Evolutionary conservation across 2,888 invertebrate genomes (phyloP).

Genomic region (Heterodera filipjevi): DNA sequence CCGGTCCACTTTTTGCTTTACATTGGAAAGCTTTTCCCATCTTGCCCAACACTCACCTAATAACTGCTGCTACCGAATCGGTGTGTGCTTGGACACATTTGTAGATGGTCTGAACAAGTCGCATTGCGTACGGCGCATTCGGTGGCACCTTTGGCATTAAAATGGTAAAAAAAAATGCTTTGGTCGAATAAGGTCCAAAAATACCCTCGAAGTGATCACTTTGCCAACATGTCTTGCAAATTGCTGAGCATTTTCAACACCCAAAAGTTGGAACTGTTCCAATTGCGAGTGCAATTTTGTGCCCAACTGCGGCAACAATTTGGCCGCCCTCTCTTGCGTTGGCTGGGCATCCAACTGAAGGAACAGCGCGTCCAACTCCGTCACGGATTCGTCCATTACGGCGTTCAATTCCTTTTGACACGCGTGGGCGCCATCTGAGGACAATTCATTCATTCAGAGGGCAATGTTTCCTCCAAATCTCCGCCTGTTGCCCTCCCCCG

Average conservation of each 20-base stretch:
- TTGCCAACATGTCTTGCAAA: slow-evolving; percentile 42
- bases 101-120: slow-evolving; percentile 46
- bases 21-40: too few relatives aligned
- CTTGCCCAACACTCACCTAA: too few relatives aligned
- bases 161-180: neutral
- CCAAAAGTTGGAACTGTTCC: slow-evolving; percentile 51
- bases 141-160: slow-evolving; percentile 33
- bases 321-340: slow-evolving; percentile 19
- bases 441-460: neutral
- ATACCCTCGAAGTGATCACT: slow-evolving; percentile 42
- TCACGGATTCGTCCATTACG: slow-evolving; percentile 44
- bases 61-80: slow-evolving; percentile 41
- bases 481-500: neutral
- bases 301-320: slow-evolving; percentile 42
- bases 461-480: neutral
- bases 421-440: slow-evolving; percentile 6
- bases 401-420: slow-evolving; percentile 42
- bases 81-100: slow-evolving; percentile 42
- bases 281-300: slow-evolving; percentile 40
- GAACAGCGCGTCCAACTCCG: slow-evolving; percentile 40
- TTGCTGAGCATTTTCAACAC: slow-evolving; percentile 47
- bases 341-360: slow-evolving; percentile 38
- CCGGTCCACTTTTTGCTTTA: too few relatives aligned
- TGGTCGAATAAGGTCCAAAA: neutral
- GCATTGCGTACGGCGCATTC: slow-evolving; percentile 45